These are phyloP conservation scores for Phasianus colchicus DNA, from an alignment of 2,113 vertebrate species.

Conservation along the genomic window DNA sequence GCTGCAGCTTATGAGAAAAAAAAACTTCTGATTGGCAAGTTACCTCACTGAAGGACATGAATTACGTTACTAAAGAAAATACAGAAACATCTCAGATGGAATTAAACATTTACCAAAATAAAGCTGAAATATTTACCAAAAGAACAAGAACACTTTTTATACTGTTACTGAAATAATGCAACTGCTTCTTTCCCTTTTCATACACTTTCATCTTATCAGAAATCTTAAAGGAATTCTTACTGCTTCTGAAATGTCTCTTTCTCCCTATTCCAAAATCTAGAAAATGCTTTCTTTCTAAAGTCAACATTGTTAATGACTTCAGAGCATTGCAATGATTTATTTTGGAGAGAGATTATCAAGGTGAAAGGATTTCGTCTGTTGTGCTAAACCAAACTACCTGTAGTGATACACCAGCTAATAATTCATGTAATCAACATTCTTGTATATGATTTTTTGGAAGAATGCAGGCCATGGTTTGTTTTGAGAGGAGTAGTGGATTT, in stretches of 20 bases:
- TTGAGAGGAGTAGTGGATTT: background rate
- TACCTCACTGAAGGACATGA: background rate
- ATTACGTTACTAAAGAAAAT: background rate
- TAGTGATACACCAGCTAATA: background rate
- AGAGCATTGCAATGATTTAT: background rate
- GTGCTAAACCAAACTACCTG: background rate
- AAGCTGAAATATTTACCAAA: constrained; percentile 27
- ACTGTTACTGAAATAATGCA: background rate
- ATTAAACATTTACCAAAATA: constrained; percentile 27
- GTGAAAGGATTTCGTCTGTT: background rate
- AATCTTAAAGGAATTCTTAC: background rate
- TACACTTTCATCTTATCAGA: background rate
- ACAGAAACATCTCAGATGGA: background rate
- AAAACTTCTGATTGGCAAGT: background rate
- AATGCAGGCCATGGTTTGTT: background rate
- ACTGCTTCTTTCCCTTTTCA: background rate
- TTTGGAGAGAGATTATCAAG: background rate
- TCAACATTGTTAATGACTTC: background rate
- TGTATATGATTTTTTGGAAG: background rate
- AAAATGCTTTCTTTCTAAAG: background rate
- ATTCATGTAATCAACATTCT: background rate
- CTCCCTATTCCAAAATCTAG: background rate
- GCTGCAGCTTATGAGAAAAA: background rate
- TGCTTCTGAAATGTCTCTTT: background rate
- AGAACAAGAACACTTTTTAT: background rate